Evolutionary conservation across 2,888 invertebrate genomes (phyloP), one percentile per base, ranked within the genome.

Genomic region (Orthosia cruda): DNA sequence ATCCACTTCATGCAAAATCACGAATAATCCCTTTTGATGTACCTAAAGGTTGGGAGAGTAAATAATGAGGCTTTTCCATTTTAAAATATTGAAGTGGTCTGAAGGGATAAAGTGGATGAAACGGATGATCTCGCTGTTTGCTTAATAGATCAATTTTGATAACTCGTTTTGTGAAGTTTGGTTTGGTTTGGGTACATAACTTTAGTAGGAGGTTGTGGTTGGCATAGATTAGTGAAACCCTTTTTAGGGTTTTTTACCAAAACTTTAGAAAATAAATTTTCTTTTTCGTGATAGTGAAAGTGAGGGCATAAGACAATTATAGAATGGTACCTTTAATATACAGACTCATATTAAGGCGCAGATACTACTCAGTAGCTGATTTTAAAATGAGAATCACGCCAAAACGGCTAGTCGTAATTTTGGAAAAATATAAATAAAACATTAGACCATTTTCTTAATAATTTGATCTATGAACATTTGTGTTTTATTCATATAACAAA

Each of bases 21-120:
- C 76, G 74, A 57, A 70, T 69, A 71, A 82, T 78, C 50, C 57
- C 23, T 61, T 85, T 83, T 82, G 80, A 84, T 73, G 73, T 83
- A 67, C 64, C 55, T 20, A 59, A 73, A 66, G 71, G 66, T 58
- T 78, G 64, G 63, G 12, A 61, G 61, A 61, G 77, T 85, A 77
- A 85, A 81, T 71, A 80, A 81, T 77, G 68, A 66, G 76, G 65
- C 77, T 69, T 83, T 83, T 62, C 45, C 62, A n/a, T 77, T 76
- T 74, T 85, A 80, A 83, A 86, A 86, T 86, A 76, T 78, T 55
- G 78, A 59, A 69, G 64, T 68, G 47, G 32, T 55, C 26, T 58
- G 55, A 45, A 74, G 47, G 67, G 59, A 69, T 66, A 15, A 50
- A 68, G 58, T 57, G 71, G 64, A 49, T 68, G 54, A 49, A 66